Conservation (phyloP, 2,797 vertebrate species). For the Gobionotothen gibberifrons region DNA sequence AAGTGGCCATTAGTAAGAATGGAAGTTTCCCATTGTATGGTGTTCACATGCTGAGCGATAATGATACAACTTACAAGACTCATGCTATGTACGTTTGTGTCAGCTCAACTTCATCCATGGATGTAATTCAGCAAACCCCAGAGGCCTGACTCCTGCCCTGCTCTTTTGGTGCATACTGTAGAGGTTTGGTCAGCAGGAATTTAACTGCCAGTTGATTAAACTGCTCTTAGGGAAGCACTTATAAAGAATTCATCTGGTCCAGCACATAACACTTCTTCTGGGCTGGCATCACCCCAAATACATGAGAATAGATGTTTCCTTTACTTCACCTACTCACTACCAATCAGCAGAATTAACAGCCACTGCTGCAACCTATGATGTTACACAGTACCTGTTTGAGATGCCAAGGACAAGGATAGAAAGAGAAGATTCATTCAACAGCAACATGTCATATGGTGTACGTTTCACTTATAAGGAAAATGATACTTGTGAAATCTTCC, state of each 20-base stretch:
- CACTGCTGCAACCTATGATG: constrained; percentile 32
- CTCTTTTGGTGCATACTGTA: constrained; percentile 23
- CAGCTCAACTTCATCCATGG: neutral
- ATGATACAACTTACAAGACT: constrained; percentile 7
- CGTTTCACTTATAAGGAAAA: neutral
- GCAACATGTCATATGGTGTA: neutral
- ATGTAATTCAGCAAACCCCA: constrained; percentile 13
- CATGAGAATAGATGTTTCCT: constrained; percentile 46
- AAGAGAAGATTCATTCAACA: constrained; percentile 1
- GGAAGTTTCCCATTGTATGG: too few relatives aligned
- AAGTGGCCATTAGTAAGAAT: too few relatives aligned
- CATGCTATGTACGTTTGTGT: constrained; percentile 7
- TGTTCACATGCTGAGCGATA: constrained; percentile 7
- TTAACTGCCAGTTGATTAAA: constrained; percentile 61
- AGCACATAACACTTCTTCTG: constrained; percentile 18
- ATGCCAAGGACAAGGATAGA: constrained; percentile 4
- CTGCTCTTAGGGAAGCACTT: constrained; percentile 51
- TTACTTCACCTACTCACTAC: constrained; percentile 32
- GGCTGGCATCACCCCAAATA: constrained; percentile 45
- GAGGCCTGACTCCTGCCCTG: constrained; percentile 12
- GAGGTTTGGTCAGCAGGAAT: constrained; percentile 41
- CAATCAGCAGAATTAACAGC: constrained; percentile 48
- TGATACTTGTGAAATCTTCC: too few relatives aligned
- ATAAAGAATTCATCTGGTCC: constrained; percentile 55
- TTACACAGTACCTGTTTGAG: constrained; percentile 17